Percentiles rank a stretch among this genome's conserved stretches.
Evolutionary conservation across 2,113 vertebrate genomes (phyloP).

Genomic region (Syrmaticus mikado): DNA sequence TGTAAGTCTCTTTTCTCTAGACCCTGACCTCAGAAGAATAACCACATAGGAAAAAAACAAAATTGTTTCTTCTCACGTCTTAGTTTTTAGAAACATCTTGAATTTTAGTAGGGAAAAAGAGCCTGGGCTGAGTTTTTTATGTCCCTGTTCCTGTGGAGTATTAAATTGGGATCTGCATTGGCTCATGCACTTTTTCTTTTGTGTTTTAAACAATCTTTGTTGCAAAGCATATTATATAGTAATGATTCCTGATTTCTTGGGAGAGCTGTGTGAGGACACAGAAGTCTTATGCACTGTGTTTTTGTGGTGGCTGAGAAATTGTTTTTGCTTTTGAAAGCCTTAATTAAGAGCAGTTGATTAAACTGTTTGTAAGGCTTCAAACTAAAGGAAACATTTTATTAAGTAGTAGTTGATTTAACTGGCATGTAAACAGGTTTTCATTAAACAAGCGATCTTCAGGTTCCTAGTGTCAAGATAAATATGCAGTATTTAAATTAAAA

Average conservation of each 20-base stretch:
- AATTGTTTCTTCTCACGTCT: neutral
- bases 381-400: conserved; percentile 50
- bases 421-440: neutral
- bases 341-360: conserved; percentile 7
- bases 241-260: neutral
- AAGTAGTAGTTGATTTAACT: conserved; percentile 33
- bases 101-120: neutral
- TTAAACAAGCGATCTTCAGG: conserved; percentile 17
- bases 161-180: neutral
- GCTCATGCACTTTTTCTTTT: neutral
- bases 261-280: neutral
- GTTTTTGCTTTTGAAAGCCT: neutral
- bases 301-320: conserved; percentile 15
- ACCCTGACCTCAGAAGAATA: neutral
- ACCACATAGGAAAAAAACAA: neutral
- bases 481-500: conserved; percentile 25
- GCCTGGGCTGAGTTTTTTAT: conserved; percentile 7
- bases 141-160: conserved; percentile 4
- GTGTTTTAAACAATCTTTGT: conserved; percentile 21
- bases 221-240: neutral
- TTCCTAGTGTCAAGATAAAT: conserved; percentile 36
- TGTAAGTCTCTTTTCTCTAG: neutral
- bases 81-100: neutral
- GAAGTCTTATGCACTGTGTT: neutral
- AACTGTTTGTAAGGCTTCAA: conserved; percentile 26